Base-by-base conservation (phyloP, 2,113 vertebrate species). In the Upupa epops region DNA sequence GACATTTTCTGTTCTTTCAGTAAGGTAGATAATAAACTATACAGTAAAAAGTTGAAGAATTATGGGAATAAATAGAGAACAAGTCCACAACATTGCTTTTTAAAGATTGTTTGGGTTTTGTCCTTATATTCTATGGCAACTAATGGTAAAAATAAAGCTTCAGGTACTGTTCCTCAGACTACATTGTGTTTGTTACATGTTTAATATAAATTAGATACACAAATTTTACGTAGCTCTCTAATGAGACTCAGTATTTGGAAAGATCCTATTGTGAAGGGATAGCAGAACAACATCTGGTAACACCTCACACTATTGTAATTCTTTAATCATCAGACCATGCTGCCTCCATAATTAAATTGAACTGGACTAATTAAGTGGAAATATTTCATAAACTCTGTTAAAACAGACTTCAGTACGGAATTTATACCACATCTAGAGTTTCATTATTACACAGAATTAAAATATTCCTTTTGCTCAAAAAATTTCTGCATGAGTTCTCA, bases 401-500 rank as follows among this genome's bases (percentile, higher is more conserved):
- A 92, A 90, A 85, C 14, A 40, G 18, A 59, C 40, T 86, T 75
- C 68, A 78, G n/a, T 31, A 75, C 45, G 83, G 32, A 87, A 93
- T 92, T 92, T 89, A 55, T 76, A 34, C 45, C 56, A 45, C 42
- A 93, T 68, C 40, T 83, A 59, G 17, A 34, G n/a, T 70, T 52
- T 63, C 22, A 48, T 36, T 89, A 88, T 58, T 91, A 48, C 25
- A 76, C 8, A 58, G 81, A 64, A 80, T 76, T 77, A 80, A 95
- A 91, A 80, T 80, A 77, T 86, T 92, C 91, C 5, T 86, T 95
- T 93, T 73, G 34, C 61, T 89, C 48, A 37, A 59, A 18, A 61
- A 58, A 89, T 45, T 93, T 95, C 56, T 90, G 86, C 86, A 58
- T 94, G 93, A 90, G 31, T 90, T 94, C 81, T 95, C 75, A 64